Evolutionary conservation across 1,140 invertebrate genomes (phyloP).

Genomic region (Gryon sp.): DNA sequence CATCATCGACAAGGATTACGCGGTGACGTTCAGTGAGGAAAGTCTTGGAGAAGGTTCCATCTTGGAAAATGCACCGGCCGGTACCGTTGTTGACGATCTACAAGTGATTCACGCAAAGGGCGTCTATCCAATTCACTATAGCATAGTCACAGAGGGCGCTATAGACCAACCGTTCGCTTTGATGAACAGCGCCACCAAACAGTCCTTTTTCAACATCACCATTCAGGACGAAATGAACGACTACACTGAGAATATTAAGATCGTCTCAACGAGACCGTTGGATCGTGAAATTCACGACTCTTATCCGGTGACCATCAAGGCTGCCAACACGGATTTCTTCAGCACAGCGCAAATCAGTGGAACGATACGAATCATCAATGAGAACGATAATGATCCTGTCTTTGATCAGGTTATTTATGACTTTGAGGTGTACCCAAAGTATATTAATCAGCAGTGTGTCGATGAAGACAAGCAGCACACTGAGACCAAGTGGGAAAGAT

Average conservation of each 20-base stretch:
- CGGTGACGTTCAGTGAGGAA: constrained; percentile 87
- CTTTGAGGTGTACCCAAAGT: constrained; percentile 84
- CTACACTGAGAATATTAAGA: too few relatives aligned
- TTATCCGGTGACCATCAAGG: constrained; percentile 87
- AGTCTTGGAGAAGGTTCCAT: constrained; percentile 84
- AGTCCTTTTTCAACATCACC: constrained; percentile 81
- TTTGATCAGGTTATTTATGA: constrained; percentile 89
- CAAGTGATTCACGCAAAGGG: constrained; percentile 82
- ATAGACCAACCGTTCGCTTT: constrained; percentile 85
- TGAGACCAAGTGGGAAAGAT: constrained; percentile 85
- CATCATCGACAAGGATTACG: constrained; percentile 88
- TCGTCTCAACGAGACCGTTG: constrained; percentile 86
- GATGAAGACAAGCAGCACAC: constrained; percentile 64
- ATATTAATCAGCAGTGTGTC: constrained; percentile 79
- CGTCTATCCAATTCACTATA: constrained; percentile 85
- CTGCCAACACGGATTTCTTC: constrained; percentile 85
- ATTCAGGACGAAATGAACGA: constrained; percentile 82
- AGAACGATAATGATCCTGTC: constrained; percentile 94
- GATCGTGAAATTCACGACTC: constrained; percentile 86
- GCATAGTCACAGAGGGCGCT: constrained; percentile 86
- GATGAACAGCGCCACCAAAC: constrained; percentile 81
- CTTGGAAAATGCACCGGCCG: constrained; percentile 86
- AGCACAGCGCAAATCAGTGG: constrained; percentile 87
- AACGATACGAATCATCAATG: constrained; percentile 87
- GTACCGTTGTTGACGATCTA: constrained; percentile 84